Base-by-base conservation (phyloP, 2,113 vertebrate species). In the Cebus imitator region DNA sequence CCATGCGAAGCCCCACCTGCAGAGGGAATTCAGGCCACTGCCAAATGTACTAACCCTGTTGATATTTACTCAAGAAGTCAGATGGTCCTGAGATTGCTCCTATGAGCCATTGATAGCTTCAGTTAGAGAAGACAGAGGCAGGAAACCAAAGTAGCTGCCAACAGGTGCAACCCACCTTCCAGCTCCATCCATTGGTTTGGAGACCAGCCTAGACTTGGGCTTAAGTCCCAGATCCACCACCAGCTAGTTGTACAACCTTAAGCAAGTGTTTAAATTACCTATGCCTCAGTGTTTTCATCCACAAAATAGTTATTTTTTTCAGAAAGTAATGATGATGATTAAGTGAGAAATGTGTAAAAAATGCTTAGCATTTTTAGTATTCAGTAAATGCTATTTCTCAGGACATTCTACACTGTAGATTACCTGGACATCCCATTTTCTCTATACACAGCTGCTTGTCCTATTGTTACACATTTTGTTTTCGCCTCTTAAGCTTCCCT, bases 261-360 rank as follows among this genome's bases (percentile, higher is more conserved):
- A 70, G 30, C 25, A 81, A 72, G 64, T 73, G 27, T 91, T 91
- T 85, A 61, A 90, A 80, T 78, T 72, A 68, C 58, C 79, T 73
- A 9, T 95, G 18, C 64, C 27, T 83, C 70, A 18, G 30, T 91
- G 48, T 93, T 96, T 90, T 95, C 50, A 92, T 85, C 43, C 45
- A 90, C 50, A 76, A 79, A 92, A 68, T 20, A 76, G 21, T 73
- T 96, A 75, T 90, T 86, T 82, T 82, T 64, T 52, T 93, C 23
- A 43, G 35, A 82, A 96, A 40, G 11, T 81, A 91, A 87, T 25
- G 37, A 20, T 92, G 75, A 91, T 17, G 23, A 88, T 61, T 90
- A 66, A 50, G 37, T 79, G 57, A 94, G 52, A 91, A 95, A 91
- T 20, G 2, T 61, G 5, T 83, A 21, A 20, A 91, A 75, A 95